Base-by-base conservation (phyloP, 2,797 vertebrate species). In the Sebastes steindachneri region DNA sequence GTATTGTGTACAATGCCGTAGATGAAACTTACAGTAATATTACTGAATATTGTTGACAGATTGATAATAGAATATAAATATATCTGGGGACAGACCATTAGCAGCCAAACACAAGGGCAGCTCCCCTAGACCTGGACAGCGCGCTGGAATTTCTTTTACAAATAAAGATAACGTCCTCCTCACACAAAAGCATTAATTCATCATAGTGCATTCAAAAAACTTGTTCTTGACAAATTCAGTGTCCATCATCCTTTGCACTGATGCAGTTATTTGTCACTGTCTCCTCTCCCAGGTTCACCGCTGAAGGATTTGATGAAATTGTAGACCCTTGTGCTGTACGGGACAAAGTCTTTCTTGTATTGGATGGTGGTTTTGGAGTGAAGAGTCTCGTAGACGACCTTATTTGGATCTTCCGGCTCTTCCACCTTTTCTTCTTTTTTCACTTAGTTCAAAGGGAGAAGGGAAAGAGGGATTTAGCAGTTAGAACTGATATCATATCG, bases 271-370 rank as follows among this genome's bases (percentile, higher is more conserved):
- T 51, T 51, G 8, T n/a, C 48, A 8, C 91, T 57, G 7, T 33
- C 79, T 88, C 63, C 84, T 3, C 55, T 48, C 21, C 73, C 77
- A 21, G 80, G 29, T 29, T 41, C 68, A 4, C 70, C 10, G 14
- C 33, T 80, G 66, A 86, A 82, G 10, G 84, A 89, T 2, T 64
- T 77, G 41, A 95, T 17, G 53, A 90, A 88, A 26, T 91, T 93
- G 54, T 76, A 82, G 66, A 96, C 74, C 73, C 90, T 85, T 1
- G 89, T 90, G 8, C 26, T 86, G 85, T 86, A 94, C 0, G 95
- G 95, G 37, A 96, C 92, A 81, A 93, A 94, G 81, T 93, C 84
- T 55, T 95, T 85, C 80, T 79, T 95, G 85, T 94, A 94, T 35
- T 70, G 3, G 2, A 94, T 28, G 31, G 67, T 7, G 0, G 88